phyloP scores from a whole-genome alignment of 2,888 invertebrate genomes.

The Stramonita haemastoma region DNA sequence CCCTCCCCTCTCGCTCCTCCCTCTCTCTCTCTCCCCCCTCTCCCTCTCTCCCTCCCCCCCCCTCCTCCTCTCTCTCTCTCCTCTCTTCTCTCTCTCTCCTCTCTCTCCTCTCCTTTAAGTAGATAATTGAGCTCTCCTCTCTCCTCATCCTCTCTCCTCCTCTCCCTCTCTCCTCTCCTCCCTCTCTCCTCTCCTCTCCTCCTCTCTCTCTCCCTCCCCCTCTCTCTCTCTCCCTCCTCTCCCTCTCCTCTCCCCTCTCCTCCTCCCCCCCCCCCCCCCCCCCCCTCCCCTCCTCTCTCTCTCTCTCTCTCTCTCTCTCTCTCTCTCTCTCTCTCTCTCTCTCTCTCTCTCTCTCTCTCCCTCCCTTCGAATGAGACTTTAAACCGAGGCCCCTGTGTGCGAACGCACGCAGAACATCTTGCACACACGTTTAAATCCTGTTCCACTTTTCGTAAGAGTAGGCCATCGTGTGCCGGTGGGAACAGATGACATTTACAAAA shows the following conservation, averaged over 20 bases:
- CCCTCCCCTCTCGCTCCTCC: too few species aligned
- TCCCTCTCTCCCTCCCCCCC: too few species aligned
- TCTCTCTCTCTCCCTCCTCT: background rate
- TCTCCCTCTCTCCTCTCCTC: background rate
- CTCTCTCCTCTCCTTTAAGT: background rate
- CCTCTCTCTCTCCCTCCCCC: background rate
- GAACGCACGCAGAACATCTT: too few species aligned
- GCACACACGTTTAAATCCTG: too few species aligned
- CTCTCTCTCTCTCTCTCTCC: too few species aligned
- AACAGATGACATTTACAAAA: too few species aligned
- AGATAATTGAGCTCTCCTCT: background rate
- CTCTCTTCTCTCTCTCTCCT: background rate
- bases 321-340: too few species aligned
- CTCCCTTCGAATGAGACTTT: too few species aligned
- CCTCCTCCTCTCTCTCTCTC: constrained; percentile 24
- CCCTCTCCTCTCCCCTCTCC: background rate
- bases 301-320: background rate
- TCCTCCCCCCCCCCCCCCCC: background rate
- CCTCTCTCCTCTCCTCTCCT: background rate
- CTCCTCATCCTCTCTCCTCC: background rate
- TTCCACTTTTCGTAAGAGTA: too few species aligned
- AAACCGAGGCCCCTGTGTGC: too few species aligned
- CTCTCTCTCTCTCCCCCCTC: too few species aligned
- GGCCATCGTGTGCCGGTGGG: too few species aligned
- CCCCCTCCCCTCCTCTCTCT: background rate